Evolutionary conservation across 2,888 invertebrate genomes (phyloP).

Genomic region (Agrotis clavis): DNA sequence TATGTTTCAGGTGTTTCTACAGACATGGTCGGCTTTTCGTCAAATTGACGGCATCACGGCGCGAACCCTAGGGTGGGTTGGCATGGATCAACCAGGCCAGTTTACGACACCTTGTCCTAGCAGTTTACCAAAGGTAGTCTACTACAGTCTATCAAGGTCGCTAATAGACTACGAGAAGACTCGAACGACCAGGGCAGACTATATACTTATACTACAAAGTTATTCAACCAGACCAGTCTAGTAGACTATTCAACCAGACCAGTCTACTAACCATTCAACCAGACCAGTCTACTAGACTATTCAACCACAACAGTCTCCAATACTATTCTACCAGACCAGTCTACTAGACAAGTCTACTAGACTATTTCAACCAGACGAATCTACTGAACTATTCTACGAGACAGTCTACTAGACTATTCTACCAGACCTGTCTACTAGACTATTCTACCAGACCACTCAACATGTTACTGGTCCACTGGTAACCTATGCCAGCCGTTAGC

Average conservation of each 20-base stretch:
- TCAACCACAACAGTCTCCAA: neutral
- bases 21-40: conserved; percentile 20
- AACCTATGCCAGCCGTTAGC: conserved; percentile 24
- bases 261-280: neutral
- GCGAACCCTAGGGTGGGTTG: conserved; percentile 41
- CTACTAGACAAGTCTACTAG: neutral
- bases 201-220: too few species aligned
- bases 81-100: neutral
- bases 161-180: too few species aligned
- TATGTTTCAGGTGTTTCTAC: conserved; percentile 1
- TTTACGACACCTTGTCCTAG: too few species aligned
- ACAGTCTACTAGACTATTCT: neutral
- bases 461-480: neutral
- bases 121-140: too few species aligned
- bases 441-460: neutral
- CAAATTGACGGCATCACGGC: conserved; percentile 26
- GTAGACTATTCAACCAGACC: too few species aligned
- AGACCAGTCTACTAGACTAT: neutral
- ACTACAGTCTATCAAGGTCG: too few species aligned
- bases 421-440: neutral
- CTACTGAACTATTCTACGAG: too few species aligned
- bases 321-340: neutral
- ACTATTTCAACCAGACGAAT: too few species aligned
- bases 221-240: too few species aligned
- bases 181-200: too few species aligned